Evolutionary conservation across 37 sponge, comb jelly and placozoan genomes (phyloP).

Genomic region (Beroe ovata): DNA sequence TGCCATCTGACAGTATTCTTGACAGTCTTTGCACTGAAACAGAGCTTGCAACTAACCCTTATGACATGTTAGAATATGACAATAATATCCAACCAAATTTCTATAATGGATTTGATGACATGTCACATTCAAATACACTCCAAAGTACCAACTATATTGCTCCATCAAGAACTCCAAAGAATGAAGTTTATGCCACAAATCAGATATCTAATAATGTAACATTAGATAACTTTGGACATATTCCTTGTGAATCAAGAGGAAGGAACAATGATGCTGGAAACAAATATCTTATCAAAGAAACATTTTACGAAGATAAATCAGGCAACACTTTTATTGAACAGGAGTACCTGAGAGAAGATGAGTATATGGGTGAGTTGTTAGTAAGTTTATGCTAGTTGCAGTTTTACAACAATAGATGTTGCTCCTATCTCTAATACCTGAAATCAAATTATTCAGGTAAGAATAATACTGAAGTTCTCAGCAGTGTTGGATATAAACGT

Average conservation of each 20-base stretch:
- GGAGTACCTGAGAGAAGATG: slow-evolving; percentile 21
- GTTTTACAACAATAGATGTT: too few relatives aligned
- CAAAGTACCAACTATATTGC: neutral
- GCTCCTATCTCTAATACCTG: too few relatives aligned
- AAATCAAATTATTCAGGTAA: too few relatives aligned
- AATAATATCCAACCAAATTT: neutral
- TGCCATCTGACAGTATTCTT: slow-evolving; percentile 29
- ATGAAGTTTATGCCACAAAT: neutral
- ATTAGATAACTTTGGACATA: neutral
- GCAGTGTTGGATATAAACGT: too few relatives aligned
- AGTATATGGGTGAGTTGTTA: too few relatives aligned
- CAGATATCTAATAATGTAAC: neutral
- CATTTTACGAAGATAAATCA: slow-evolving; percentile 24
- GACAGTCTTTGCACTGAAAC: slow-evolving; percentile 2
- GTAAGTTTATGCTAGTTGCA: too few relatives aligned
- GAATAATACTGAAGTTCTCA: too few relatives aligned
- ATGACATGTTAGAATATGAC: neutral
- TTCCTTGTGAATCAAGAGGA: neutral
- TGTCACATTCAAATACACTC: neutral
- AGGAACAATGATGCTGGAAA: slow-evolving; percentile 36
- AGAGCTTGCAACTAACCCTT: neutral
- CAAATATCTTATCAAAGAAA: slow-evolving; percentile 28
- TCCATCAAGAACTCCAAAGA: neutral
- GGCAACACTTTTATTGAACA: slow-evolving; percentile 57
- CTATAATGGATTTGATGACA: slow-evolving; percentile 17